Percentiles rank a stretch among this genome's conserved stretches.
Conservation (phyloP, 37 sponge, comb jelly and placozoan species). For the Ephydatia muelleri region DNA sequence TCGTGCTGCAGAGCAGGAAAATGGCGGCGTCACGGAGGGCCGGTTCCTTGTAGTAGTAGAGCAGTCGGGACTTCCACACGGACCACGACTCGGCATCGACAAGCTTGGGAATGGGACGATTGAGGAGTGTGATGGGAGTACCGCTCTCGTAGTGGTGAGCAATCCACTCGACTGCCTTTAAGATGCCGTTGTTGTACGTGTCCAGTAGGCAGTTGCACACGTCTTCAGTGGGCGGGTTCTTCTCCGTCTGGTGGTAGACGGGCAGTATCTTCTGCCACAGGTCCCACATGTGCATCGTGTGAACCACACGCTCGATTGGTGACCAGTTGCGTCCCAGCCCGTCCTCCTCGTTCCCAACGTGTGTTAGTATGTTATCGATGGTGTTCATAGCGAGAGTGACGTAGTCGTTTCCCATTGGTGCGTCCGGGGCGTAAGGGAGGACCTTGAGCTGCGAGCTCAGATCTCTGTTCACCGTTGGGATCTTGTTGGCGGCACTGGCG, state of each 20-base stretch:
- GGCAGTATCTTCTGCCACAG: slow-evolving; percentile 52
- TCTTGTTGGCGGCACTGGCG: slow-evolving; percentile 51
- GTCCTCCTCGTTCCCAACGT: slow-evolving; percentile 66
- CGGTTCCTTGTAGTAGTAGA: slow-evolving; percentile 58
- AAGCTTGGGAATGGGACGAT: slow-evolving; percentile 81
- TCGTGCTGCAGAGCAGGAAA: slow-evolving; percentile 72
- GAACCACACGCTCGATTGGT: slow-evolving; percentile 75
- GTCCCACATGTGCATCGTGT: slow-evolving; percentile 78
- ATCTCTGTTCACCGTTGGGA: slow-evolving; percentile 81
- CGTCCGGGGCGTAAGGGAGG: slow-evolving; percentile 65
- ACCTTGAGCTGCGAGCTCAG: slow-evolving; percentile 50
- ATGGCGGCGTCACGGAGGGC: slow-evolving; percentile 67
- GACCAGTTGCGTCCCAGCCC: slow-evolving; percentile 77
- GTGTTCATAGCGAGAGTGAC: slow-evolving; percentile 61
- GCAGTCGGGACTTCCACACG: slow-evolving; percentile 68
- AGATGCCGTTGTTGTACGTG: slow-evolving; percentile 61
- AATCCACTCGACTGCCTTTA: slow-evolving; percentile 70
- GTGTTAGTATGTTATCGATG: slow-evolving; percentile 68
- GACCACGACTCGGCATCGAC: slow-evolving; percentile 59
- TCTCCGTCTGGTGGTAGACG: slow-evolving; percentile 34
- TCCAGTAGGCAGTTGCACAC: slow-evolving; percentile 66
- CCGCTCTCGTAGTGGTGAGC: slow-evolving; percentile 77
- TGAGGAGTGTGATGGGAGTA: slow-evolving; percentile 82
- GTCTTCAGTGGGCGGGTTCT: slow-evolving; percentile 41
- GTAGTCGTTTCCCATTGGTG: slow-evolving; percentile 45